Conservation (phyloP, 2,888 invertebrate genomes). For the Baronia brevicornis region DNA sequence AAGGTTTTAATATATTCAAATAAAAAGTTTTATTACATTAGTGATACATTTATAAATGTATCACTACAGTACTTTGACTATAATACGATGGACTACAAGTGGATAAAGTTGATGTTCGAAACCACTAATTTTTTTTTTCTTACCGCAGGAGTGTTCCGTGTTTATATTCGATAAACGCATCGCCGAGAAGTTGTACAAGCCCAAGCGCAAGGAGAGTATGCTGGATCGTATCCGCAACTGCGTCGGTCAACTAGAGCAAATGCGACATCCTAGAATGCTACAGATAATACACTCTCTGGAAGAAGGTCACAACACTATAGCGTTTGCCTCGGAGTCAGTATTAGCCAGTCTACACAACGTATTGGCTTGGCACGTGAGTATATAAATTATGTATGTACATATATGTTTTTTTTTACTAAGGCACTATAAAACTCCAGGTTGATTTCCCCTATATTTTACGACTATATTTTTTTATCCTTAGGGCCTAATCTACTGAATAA, state of each 20-base stretch:
- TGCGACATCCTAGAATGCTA: slow-evolving; percentile 89
- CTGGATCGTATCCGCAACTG: slow-evolving; percentile 89
- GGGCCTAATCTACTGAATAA: too few species aligned
- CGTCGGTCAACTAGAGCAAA: slow-evolving; percentile 85
- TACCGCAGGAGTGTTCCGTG: slow-evolving; percentile 89
- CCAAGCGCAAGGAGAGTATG: slow-evolving; percentile 93
- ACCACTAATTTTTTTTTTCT: too few species aligned
- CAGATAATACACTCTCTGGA: slow-evolving; percentile 84
- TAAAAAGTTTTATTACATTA: too few species aligned
- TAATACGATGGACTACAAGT: too few species aligned
- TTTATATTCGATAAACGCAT: slow-evolving; percentile 95
- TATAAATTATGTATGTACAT: neutral
- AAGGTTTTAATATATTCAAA: too few species aligned
- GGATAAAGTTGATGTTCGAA: too few species aligned
- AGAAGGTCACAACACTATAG: slow-evolving; percentile 90
- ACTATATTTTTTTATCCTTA: too few species aligned
- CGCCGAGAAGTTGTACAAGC: slow-evolving; percentile 94
- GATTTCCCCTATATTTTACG: neutral
- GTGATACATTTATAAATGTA: too few species aligned
- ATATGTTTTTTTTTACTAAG: neutral
- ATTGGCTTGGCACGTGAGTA: slow-evolving; percentile 85
- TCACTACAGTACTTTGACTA: too few species aligned
- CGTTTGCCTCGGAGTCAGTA: slow-evolving; percentile 95
- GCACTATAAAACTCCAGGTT: neutral
- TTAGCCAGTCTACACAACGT: slow-evolving; percentile 93